A percentile compares a stretch with the other conserved stretches of the same genome.
phyloP scores from a whole-genome alignment of 2,113 vertebrate genomes.

The Lasiurus cinereus region DNA sequence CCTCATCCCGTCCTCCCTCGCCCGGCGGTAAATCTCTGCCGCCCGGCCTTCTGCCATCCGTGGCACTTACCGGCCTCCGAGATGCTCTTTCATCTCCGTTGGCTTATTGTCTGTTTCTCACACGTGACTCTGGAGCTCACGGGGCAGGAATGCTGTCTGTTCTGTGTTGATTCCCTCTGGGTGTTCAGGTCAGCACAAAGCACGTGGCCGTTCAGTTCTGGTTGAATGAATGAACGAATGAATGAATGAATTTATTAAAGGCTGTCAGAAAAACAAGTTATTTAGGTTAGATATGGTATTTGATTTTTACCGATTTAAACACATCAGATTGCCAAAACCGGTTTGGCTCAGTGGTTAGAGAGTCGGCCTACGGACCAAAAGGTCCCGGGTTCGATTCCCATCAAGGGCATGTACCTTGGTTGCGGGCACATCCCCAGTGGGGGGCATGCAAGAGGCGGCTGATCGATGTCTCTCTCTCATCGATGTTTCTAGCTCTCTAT shows the following conservation, averaged over 20 bases:
- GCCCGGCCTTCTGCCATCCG: background rate
- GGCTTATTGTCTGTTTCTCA: background rate
- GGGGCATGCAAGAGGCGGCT: too few species aligned
- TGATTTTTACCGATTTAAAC: background rate
- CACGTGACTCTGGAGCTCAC: background rate
- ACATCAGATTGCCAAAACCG: too few species aligned
- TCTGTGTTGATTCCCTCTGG: background rate
- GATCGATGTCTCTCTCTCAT: too few species aligned
- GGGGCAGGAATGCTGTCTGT: background rate
- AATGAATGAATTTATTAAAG: constrained; percentile 26
- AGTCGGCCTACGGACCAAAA: too few species aligned
- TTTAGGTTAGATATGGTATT: background rate
- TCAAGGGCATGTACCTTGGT: too few species aligned
- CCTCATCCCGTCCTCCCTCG: background rate
- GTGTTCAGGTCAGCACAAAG: background rate
- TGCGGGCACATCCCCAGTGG: too few species aligned
- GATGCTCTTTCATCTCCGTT: background rate
- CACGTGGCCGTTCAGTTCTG: background rate
- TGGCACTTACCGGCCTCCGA: background rate
- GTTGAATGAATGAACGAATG: background rate
- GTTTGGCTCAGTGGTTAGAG: too few species aligned
- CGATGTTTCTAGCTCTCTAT: too few species aligned
- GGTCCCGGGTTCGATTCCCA: too few species aligned
- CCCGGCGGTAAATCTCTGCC: background rate
- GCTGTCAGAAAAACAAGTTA: background rate